A percentile compares a stretch with the other conserved stretches of the same genome.
Conservation (phyloP, 2,113 vertebrate species). For the Cromileptes altivelis region DNA sequence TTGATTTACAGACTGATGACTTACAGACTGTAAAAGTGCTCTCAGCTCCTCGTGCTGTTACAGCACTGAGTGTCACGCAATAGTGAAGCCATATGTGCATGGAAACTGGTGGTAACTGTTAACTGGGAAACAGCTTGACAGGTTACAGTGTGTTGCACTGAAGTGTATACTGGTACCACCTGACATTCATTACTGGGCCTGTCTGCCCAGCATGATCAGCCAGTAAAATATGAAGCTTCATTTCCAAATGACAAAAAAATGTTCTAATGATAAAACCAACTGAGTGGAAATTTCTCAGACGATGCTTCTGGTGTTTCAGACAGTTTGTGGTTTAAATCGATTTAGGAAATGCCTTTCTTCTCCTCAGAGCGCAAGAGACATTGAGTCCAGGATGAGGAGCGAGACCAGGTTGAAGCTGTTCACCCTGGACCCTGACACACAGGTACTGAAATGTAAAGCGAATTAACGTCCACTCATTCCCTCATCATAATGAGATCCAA, state of each 20-base stretch:
- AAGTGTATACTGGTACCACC: constrained; percentile 47
- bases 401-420: constrained; percentile 97
- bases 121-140: constrained; percentile 50
- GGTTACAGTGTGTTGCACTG: constrained; percentile 32
- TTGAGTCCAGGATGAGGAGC: constrained; percentile 93
- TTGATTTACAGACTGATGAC: constrained; percentile 1
- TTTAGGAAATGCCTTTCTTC: constrained; percentile 48
- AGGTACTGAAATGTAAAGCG: constrained; percentile 85
- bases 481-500: background rate
- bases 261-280: constrained; percentile 52
- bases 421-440: constrained; percentile 95
- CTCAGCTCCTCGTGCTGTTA: constrained; percentile 11
- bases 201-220: constrained; percentile 25
- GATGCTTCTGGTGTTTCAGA: constrained; percentile 15
- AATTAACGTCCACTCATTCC: background rate
- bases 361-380: constrained; percentile 92
- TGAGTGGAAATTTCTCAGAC: constrained; percentile 30
- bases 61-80: constrained; percentile 12
- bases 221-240: constrained; percentile 52
- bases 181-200: constrained; percentile 46
- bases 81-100: constrained; percentile 59
- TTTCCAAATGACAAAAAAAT: constrained; percentile 55
- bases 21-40: constrained; percentile 7
- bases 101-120: constrained; percentile 58
- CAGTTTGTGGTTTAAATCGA: constrained; percentile 18